phyloP scores from a whole-genome alignment of 1,140 invertebrate genomes.

The Aphidius gifuensis region DNA sequence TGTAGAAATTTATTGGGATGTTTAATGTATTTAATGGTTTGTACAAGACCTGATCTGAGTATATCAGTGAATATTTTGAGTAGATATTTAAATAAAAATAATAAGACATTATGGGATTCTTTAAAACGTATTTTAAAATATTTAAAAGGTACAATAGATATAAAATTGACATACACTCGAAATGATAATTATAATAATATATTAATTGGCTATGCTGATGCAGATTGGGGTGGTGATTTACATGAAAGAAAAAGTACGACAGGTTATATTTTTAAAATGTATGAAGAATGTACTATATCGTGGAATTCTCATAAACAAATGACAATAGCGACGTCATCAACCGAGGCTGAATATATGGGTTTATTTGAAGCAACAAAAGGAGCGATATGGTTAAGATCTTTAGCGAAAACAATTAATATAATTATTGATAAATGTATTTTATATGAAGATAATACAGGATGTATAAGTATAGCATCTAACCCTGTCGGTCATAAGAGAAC shows the following conservation, averaged over 20 bases:
- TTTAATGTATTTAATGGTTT: slow-evolving; percentile 23
- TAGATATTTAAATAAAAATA: slow-evolving; percentile 22
- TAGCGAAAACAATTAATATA: slow-evolving; percentile 5
- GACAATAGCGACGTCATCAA: background rate
- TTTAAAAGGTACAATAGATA: slow-evolving; percentile 36
- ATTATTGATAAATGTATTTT: slow-evolving; percentile 1
- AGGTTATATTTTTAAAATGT: slow-evolving; percentile 6
- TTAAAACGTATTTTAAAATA: slow-evolving; percentile 37
- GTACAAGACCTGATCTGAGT: slow-evolving; percentile 22
- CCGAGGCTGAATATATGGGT: slow-evolving; percentile 3
- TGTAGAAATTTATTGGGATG: slow-evolving; percentile 7
- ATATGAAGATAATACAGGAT: slow-evolving; percentile 18
- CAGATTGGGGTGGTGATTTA: slow-evolving; percentile 6
- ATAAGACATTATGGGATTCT: slow-evolving; percentile 32
- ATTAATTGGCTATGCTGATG: slow-evolving; percentile 20
- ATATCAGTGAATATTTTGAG: slow-evolving; percentile 15
- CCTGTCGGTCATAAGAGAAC: slow-evolving; percentile 4
- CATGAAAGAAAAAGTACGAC: background rate
- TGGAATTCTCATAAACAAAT: background rate
- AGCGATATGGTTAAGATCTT: slow-evolving; percentile 4
- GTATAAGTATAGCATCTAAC: slow-evolving; percentile 17
- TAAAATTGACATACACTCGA: slow-evolving; percentile 35
- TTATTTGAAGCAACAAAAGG: background rate
- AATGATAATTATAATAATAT: slow-evolving; percentile 12
- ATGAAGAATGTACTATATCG: background rate